A percentile compares a stretch with the other conserved stretches of the same genome.
phyloP scores from a whole-genome alignment of 1,140 invertebrate species.

The Ylistrum balloti region DNA sequence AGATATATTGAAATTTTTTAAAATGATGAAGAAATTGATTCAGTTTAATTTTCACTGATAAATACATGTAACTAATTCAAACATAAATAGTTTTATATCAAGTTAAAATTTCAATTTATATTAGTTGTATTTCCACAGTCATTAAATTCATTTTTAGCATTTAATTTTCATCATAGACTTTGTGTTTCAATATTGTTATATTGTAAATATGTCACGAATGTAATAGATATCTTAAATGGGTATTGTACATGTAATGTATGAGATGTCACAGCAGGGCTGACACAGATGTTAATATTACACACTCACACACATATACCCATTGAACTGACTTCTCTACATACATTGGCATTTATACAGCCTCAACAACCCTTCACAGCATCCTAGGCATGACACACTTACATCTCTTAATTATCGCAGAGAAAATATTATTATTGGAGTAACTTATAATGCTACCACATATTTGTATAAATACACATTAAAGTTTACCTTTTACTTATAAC shows the following conservation, averaged over 20 bases:
- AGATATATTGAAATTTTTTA: no score
- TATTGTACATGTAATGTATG: neutral
- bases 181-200: no score
- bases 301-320: slow-evolving; percentile 7
- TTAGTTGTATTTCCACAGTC: no score
- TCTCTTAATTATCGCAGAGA: neutral
- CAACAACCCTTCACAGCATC: neutral
- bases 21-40: no score
- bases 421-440: no score
- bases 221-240: neutral
- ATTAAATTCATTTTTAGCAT: no score
- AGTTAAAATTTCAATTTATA: no score
- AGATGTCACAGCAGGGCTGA: neutral
- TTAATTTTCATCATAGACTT: no score
- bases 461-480: neutral
- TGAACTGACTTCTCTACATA: neutral
- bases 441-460: no score
- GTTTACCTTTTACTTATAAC: neutral
- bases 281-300: slow-evolving; percentile 31
- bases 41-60: no score
- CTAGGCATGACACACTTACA: neutral
- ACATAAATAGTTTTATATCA: no score
- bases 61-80: no score
- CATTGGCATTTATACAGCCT: slow-evolving; percentile 30
- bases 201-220: neutral